A percentile compares a stretch with the other conserved stretches of the same genome.
phyloP scores from a whole-genome alignment of 2,888 invertebrate genomes.

The Lasioglossum malachurum region DNA sequence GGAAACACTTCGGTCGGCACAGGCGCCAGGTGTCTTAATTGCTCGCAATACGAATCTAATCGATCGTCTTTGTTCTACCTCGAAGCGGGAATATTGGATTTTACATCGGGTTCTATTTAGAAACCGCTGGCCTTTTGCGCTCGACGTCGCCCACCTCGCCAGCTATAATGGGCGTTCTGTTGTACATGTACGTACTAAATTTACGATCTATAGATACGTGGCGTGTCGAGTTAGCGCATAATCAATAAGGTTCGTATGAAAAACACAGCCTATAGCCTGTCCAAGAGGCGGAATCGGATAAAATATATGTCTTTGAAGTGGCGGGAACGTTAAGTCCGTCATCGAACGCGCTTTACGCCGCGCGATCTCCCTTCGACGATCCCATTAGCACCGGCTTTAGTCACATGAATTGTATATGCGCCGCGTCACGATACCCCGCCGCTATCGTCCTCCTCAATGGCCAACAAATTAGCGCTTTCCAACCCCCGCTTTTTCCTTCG shows the following conservation, averaged over 20 bases:
- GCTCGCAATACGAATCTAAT: neutral
- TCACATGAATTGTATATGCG: constrained; percentile 62
- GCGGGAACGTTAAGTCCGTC: constrained; percentile 45
- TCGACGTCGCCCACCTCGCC: constrained; percentile 2
- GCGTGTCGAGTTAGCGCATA: constrained; percentile 35
- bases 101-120: neutral
- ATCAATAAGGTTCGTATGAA: constrained; percentile 41
- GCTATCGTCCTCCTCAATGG: constrained; percentile 47
- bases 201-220: constrained; percentile 41
- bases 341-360: constrained; percentile 50
- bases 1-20: neutral
- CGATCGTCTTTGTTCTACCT: neutral
- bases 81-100: neutral
- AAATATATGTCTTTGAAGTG: constrained; percentile 42
- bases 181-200: constrained; percentile 39
- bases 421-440: constrained; percentile 50
- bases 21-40: constrained; percentile 27
- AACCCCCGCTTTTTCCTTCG: constrained; percentile 10
- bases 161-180: constrained; percentile 32
- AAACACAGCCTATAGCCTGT: constrained; percentile 38
- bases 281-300: constrained; percentile 29
- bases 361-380: constrained; percentile 46
- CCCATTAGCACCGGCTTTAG: constrained; percentile 58
- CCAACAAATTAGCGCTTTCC: constrained; percentile 42
- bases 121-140: constrained; percentile 16